Base-by-base conservation (phyloP, 35 echinoderm and acorn worm genomes). In the Apostichopus parvimensis region DNA sequence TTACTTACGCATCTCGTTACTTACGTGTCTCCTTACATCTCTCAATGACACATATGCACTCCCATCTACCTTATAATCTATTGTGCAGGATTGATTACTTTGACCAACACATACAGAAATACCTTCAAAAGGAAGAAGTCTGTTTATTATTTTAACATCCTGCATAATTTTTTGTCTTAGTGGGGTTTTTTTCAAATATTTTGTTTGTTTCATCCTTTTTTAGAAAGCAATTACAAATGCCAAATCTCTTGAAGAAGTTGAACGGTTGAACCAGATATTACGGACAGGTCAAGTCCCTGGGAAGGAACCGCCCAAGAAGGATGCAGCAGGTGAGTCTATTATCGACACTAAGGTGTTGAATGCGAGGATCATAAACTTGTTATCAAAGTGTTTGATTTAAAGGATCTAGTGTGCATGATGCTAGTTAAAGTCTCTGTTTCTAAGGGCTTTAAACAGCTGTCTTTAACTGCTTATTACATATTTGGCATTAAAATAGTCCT, bases 191-290 rank as follows among this genome's bases (percentile, higher is more conserved):
- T 61, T 8, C 1, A 45, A 4, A 4, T 45, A 4, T 45, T 45
- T 45, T 3, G 2, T 45, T 45, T 45, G 34, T 87, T 7, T 77
- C 53, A 53, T 90, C n/a, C 59, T 55, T 2, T 25, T 91, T 5
- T 66, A 99, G 97, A 93, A 92, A 76, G 97, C 97, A 24, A 99
- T 99, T 57, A 95, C 95, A 73, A 95, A 96, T 83, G 97, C 97
- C 82, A 95, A 91, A 58, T 93, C 95, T 17, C 82, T 99, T 18
- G 97, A 99, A 55, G 97, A 99, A 62, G 97, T 96, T 8, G 97
- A 99, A 78, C 92, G 97, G 73, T 89, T 99, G 68, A 96, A 94
- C 55, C 95, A 96, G 34, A 66, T 99, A 57, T 87, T 99, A 8
- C 55, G 92, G 64, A 57, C 94, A 56, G 95, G 95, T 15, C 93